These are phyloP conservation scores for Elymnias hypermnestra DNA, from an alignment of 1,140 invertebrate genomes.

Conservation along the genomic window DNA sequence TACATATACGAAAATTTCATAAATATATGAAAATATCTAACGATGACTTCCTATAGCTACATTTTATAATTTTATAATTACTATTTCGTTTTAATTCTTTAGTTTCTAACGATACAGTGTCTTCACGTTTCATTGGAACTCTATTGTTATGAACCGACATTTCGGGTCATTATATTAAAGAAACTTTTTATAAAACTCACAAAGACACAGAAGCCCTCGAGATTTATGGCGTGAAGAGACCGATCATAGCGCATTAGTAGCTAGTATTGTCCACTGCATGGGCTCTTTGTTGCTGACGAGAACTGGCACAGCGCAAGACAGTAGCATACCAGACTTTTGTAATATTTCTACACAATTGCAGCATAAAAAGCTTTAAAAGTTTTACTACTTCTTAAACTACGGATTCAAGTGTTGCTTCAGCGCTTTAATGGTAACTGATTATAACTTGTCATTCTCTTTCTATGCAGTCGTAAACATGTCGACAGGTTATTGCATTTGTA, in stretches of 20 bases:
- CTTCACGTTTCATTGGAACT: background rate
- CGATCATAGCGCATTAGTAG: slow-evolving; percentile 72
- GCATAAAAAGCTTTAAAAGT: too few species aligned
- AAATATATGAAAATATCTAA: too few species aligned
- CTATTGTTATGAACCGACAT: slow-evolving; percentile 16
- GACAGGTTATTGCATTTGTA: slow-evolving; percentile 54
- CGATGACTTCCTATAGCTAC: too few species aligned
- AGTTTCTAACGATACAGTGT: too few species aligned
- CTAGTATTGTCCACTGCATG: slow-evolving; percentile 56
- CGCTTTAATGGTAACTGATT: slow-evolving; percentile 7
- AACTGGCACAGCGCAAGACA: slow-evolving; percentile 30
- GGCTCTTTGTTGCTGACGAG: slow-evolving; percentile 39
- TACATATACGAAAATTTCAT: too few species aligned
- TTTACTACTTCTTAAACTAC: too few species aligned
- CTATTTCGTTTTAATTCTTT: too few species aligned
- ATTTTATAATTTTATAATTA: too few species aligned
- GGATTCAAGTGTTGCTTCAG: slow-evolving; percentile 4
- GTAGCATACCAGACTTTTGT: slow-evolving; percentile 31
- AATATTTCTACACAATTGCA: slow-evolving; percentile 1
- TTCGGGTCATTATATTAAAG: slow-evolving; percentile 19
- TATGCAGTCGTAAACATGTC: slow-evolving; percentile 62
- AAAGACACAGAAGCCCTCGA: slow-evolving; percentile 59
- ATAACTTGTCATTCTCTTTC: slow-evolving; percentile 25
- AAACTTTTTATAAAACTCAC: slow-evolving; percentile 32
- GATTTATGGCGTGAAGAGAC: slow-evolving; percentile 61